phyloP scores from a whole-genome alignment of 2,888 invertebrate genomes.

The Yponomeuta evonymella region DNA sequence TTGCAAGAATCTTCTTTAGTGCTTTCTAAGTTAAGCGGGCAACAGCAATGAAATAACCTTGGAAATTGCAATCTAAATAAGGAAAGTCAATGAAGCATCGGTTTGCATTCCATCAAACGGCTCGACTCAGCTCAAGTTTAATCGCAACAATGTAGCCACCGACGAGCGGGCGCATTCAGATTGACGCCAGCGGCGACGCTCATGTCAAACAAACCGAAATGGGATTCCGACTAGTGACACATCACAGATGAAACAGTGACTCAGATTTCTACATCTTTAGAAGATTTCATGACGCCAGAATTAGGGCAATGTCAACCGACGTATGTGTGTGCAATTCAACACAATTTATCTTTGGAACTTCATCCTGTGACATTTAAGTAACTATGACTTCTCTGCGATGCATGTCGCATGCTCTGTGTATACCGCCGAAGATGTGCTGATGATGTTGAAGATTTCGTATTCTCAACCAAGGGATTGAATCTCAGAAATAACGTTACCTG shows the following conservation, averaged over 20 bases:
- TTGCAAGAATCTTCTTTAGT: neutral
- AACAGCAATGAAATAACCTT: neutral
- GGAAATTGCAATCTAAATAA: neutral
- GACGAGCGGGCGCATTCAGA: conserved; percentile 16
- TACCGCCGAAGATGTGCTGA: neutral
- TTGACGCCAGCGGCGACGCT: conserved; percentile 21
- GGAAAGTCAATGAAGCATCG: neutral
- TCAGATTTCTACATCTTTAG: neutral
- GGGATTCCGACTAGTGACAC: conserved; percentile 18
- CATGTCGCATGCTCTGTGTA: neutral
- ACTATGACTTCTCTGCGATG: neutral
- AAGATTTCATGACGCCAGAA: neutral
- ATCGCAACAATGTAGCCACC: conserved; percentile 21
- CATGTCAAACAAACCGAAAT: conserved; percentile 24
- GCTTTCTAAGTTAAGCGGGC: neutral
- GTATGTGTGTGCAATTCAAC: neutral
- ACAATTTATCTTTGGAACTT: neutral
- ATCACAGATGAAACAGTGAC: conserved; percentile 1
- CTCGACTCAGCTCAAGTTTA: conserved; percentile 15
- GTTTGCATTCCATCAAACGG: neutral
- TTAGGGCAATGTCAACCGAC: neutral
- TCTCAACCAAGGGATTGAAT: neutral
- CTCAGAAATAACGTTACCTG: neutral
- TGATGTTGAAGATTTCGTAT: too few species aligned
- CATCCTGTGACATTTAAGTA: neutral